A percentile compares a stretch with the other conserved stretches of the same genome.
Evolutionary conservation across 2,888 invertebrate species (phyloP).

Genomic region (Drosophila tripunctata): DNA sequence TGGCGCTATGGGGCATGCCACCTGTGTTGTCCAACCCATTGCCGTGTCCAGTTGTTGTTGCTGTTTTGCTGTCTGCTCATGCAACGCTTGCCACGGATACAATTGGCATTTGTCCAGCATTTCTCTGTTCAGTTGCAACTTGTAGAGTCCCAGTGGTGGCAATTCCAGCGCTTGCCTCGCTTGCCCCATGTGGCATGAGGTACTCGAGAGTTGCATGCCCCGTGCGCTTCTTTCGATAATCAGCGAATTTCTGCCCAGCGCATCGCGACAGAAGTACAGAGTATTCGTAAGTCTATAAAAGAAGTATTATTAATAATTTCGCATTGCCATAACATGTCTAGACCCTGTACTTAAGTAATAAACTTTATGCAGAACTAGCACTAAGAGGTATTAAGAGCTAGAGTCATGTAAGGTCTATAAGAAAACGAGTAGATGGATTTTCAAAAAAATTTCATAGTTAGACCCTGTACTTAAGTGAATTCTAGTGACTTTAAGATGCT

Average conservation of each 20-base stretch:
- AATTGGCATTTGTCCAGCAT: conserved; percentile 38
- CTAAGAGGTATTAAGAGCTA: too few species aligned
- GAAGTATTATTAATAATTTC: not conserved
- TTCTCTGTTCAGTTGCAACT: conserved; percentile 32
- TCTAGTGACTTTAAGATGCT: too few species aligned
- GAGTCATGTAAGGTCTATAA: too few species aligned
- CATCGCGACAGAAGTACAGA: conserved; percentile 93
- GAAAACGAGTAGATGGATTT: too few species aligned
- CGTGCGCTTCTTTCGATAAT: conserved; percentile 85
- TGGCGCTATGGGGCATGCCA: conserved; percentile 38
- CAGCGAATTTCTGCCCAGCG: conserved; percentile 93
- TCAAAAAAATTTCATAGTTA: too few species aligned
- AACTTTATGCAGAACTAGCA: too few species aligned
- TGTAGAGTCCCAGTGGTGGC: conserved; percentile 65
- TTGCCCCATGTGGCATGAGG: conserved; percentile 39
- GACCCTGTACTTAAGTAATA: too few species aligned
- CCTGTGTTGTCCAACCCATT: conserved; percentile 44
- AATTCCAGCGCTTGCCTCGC: conserved; percentile 37
- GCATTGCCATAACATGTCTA: too few species aligned
- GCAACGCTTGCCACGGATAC: conserved; percentile 52
- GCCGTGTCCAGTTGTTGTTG: conserved; percentile 29
- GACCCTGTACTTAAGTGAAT: too few species aligned
- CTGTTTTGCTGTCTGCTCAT: conserved; percentile 33
- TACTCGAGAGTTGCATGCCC: conserved; percentile 62
- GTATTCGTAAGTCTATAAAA: conserved; percentile 81